Evolutionary conservation across 2,113 vertebrate species (phyloP).

Genomic region (Gadus macrocephalus): DNA sequence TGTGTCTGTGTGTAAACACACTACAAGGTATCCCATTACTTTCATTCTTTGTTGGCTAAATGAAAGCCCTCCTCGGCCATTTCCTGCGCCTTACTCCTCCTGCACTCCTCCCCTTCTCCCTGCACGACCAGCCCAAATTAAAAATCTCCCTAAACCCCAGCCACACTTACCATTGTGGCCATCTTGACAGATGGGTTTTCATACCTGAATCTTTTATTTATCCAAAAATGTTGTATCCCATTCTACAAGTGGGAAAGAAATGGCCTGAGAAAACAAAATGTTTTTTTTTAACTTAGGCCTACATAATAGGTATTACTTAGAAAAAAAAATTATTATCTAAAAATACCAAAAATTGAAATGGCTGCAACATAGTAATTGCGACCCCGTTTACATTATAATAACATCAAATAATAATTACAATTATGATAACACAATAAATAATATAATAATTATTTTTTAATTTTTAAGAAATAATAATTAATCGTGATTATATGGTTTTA

Average conservation of each 20-base stretch:
- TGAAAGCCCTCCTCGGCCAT: conserved; percentile 47
- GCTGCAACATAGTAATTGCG: not conserved
- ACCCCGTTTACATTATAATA: not conserved
- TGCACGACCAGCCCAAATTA: conserved; percentile 49
- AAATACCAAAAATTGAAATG: not conserved
- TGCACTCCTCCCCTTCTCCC: conserved; percentile 46
- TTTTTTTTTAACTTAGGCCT: not conserved
- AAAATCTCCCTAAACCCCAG: conserved; percentile 44
- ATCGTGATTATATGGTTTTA: too few relatives aligned
- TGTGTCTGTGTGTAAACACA: not conserved
- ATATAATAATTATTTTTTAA: too few relatives aligned
- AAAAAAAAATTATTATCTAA: not conserved
- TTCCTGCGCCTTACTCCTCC: conserved; percentile 37
- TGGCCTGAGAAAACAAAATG: not conserved
- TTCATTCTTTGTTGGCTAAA: conserved; percentile 40
- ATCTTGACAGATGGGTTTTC: too few relatives aligned
- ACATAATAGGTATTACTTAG: not conserved
- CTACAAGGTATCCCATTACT: conserved; percentile 37
- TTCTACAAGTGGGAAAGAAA: not conserved
- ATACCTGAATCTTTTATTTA: not conserved
- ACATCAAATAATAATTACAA: too few relatives aligned
- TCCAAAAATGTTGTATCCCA: not conserved
- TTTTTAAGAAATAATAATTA: too few relatives aligned
- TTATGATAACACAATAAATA: too few relatives aligned
- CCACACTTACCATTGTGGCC: conserved; percentile 5